A percentile compares a stretch with the other conserved stretches of the same genome.
phyloP scores from a whole-genome alignment of 2,797 vertebrate genomes.

The Macrochelys suwanniensis region DNA sequence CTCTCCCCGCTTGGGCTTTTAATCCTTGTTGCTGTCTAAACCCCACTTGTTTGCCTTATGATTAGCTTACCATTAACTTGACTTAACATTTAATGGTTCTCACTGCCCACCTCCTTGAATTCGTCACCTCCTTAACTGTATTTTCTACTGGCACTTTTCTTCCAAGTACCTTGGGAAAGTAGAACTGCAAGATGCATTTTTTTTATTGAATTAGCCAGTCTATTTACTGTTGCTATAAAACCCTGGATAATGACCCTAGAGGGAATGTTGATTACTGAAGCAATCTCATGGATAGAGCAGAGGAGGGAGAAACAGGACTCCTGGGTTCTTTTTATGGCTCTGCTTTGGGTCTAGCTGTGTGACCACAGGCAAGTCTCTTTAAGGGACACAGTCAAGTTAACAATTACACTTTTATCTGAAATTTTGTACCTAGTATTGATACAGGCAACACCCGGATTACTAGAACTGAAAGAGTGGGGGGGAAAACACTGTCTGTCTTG shows the following conservation, averaged over 20 bases:
- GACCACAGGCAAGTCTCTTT: background rate
- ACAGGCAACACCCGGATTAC: background rate
- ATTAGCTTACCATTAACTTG: background rate
- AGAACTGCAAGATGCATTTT: background rate
- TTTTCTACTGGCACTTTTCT: background rate
- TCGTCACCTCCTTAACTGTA: background rate
- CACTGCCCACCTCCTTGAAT: background rate
- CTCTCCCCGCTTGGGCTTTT: background rate
- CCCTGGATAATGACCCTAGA: background rate
- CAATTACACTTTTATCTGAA: background rate
- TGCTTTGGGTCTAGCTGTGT: background rate
- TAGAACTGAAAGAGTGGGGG: background rate
- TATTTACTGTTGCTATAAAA: background rate
- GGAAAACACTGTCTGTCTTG: background rate
- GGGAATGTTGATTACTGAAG: fast-evolving
- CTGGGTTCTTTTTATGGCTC: background rate
- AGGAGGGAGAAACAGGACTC: no score
- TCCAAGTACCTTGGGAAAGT: background rate
- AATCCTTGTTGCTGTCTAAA: background rate
- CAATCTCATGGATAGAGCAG: fast-evolving
- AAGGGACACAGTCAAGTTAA: background rate
- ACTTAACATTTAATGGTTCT: background rate
- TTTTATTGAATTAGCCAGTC: background rate
- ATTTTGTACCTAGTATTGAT: background rate
- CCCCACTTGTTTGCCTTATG: background rate